phyloP scores from a whole-genome alignment of 1,140 invertebrate species.

The Sesamia nonagrioides region DNA sequence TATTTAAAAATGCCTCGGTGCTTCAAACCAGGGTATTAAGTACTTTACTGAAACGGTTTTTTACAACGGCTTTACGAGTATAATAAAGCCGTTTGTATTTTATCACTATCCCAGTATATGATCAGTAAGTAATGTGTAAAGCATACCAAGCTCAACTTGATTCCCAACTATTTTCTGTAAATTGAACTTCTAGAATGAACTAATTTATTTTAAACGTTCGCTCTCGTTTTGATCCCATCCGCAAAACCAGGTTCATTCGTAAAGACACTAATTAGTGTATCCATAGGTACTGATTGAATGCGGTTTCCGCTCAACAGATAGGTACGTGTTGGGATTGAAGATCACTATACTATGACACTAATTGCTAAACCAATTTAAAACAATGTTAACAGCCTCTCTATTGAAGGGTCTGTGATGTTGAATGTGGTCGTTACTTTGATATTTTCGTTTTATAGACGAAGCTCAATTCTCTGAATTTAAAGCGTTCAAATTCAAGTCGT shows the following conservation, averaged over 20 bases:
- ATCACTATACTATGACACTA: not conserved
- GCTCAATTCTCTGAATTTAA: too few relatives aligned
- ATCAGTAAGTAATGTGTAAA: too few relatives aligned
- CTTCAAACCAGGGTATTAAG: too few relatives aligned
- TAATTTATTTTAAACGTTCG: not conserved
- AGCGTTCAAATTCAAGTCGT: too few relatives aligned
- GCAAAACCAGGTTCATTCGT: not conserved
- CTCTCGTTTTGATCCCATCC: slow-evolving; percentile 1
- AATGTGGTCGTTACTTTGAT: not conserved
- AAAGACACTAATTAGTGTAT: slow-evolving; percentile 23
- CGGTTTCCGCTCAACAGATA: slow-evolving; percentile 16
- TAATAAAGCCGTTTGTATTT: too few relatives aligned
- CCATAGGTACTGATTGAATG: slow-evolving; percentile 32
- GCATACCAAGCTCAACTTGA: too few relatives aligned
- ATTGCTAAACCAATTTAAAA: not conserved
- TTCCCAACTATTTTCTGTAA: not conserved
- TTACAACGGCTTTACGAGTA: too few relatives aligned
- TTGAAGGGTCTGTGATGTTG: not conserved
- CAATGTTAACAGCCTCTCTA: not conserved
- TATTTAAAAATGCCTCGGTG: too few relatives aligned
- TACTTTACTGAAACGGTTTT: too few relatives aligned
- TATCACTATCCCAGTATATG: too few relatives aligned
- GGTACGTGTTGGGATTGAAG: not conserved
- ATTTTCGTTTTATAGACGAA: too few relatives aligned
- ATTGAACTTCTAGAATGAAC: not conserved